Percentiles rank a stretch among this genome's conserved stretches.
Conservation (phyloP, 2,888 invertebrate genomes). For the Tenthredo mesomela region DNA sequence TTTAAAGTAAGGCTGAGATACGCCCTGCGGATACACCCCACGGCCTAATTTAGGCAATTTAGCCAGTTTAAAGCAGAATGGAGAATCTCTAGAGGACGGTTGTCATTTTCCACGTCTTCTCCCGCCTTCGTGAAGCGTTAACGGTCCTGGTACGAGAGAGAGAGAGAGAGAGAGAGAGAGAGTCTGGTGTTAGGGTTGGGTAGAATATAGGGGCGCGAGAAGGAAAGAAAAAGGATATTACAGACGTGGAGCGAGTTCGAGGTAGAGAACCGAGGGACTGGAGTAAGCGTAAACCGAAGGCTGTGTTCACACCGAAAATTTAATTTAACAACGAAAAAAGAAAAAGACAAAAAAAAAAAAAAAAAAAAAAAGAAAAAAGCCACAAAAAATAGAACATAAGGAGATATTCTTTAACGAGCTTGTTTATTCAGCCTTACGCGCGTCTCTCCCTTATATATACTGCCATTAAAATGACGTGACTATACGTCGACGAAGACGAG, state of each 20-base stretch:
- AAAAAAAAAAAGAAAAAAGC: background rate
- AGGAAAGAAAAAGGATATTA: conserved; percentile 40
- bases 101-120: conserved; percentile 51
- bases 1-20: conserved; percentile 18
- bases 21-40: conserved; percentile 58
- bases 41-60: conserved; percentile 64
- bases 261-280: background rate
- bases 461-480: background rate
- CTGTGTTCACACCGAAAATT: conserved; percentile 31
- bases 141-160: conserved; percentile 7
- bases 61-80: conserved; percentile 57
- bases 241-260: background rate
- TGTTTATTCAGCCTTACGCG: background rate
- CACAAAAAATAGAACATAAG: background rate
- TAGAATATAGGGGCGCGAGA: conserved; percentile 18
- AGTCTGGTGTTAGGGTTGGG: conserved; percentile 6
- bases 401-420: background rate
- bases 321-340: background rate
- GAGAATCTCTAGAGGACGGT: conserved; percentile 38
- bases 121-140: conserved; percentile 50
- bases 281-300: conserved; percentile 46
- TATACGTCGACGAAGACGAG: background rate
- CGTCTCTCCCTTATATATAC: background rate
- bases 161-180: conserved; percentile 30
- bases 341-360: background rate